Evolutionary conservation across 1,140 invertebrate genomes (phyloP).

Genomic region (Ips nitidus): DNA sequence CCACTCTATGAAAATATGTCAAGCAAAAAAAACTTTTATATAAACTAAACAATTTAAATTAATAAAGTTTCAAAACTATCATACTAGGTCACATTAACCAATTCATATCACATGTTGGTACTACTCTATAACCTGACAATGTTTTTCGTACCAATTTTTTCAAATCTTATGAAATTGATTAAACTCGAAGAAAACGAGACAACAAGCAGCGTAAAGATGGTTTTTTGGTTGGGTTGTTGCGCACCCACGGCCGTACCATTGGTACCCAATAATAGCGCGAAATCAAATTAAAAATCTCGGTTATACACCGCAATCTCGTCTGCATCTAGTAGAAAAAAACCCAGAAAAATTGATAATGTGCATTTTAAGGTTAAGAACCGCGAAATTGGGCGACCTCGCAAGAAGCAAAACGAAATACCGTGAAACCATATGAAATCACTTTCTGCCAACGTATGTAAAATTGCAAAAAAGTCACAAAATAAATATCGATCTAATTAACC

Average conservation of each 20-base stretch:
- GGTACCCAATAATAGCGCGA: background rate
- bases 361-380: conserved; percentile 23
- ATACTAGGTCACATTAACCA: too few relatives aligned
- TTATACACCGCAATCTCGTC: background rate
- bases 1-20: too few relatives aligned
- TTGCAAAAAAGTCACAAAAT: background rate
- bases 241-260: background rate
- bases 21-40: too few relatives aligned
- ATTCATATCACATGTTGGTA: too few relatives aligned
- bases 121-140: too few relatives aligned
- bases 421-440: conserved; percentile 3
- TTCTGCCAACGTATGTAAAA: background rate
- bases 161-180: too few relatives aligned
- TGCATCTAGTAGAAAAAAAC: background rate
- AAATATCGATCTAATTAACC: background rate
- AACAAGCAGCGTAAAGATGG: too few relatives aligned
- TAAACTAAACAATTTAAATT: too few relatives aligned
- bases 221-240: too few relatives aligned
- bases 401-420: conserved; percentile 9
- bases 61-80: too few relatives aligned
- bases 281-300: background rate
- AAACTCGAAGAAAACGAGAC: too few relatives aligned
- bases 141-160: too few relatives aligned
- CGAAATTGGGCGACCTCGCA: conserved; percentile 17
- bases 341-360: background rate